phyloP scores from a whole-genome alignment of 2,888 invertebrate species.

The Trisateles emortualis region DNA sequence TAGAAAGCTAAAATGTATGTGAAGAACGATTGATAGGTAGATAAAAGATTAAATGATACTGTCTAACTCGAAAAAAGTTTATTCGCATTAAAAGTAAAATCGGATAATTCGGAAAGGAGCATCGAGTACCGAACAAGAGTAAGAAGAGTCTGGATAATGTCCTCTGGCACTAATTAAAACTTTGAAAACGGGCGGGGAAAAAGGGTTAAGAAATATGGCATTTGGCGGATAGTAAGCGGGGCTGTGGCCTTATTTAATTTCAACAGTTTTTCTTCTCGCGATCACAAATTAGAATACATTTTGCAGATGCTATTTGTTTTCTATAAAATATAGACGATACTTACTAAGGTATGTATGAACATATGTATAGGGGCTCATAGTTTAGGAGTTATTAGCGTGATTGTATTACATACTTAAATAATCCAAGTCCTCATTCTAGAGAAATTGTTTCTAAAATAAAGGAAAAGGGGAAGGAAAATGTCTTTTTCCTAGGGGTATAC shows the following conservation, averaged over 20 bases:
- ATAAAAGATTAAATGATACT: constrained; percentile 47
- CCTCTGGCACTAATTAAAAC: constrained; percentile 86
- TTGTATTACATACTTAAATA: too few relatives aligned
- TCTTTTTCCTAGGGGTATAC: too few relatives aligned
- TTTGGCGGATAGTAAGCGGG: constrained; percentile 79
- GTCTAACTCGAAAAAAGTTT: constrained; percentile 60
- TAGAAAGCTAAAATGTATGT: constrained; percentile 17
- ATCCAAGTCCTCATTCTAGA: too few relatives aligned
- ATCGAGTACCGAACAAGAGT: constrained; percentile 66
- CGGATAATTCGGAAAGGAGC: constrained; percentile 68
- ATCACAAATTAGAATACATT: constrained; percentile 61
- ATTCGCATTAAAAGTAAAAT: constrained; percentile 64
- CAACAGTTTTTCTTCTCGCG: constrained; percentile 69
- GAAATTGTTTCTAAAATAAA: too few relatives aligned
- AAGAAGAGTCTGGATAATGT: constrained; percentile 79
- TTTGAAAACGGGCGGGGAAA: constrained; percentile 78
- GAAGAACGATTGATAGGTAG: constrained; percentile 20
- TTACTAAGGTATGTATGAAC: too few relatives aligned
- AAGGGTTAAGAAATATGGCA: constrained; percentile 83
- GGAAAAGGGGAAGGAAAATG: too few relatives aligned
- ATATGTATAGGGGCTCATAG: too few relatives aligned
- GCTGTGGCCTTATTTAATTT: constrained; percentile 75
- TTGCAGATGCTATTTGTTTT: constrained; percentile 3
- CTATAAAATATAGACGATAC: background rate
- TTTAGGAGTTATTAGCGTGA: too few relatives aligned